Evolutionary conservation across 2,113 vertebrate genomes (phyloP), one percentile per base, ranked within the genome.

Genomic region (Nanorana parkeri): DNA sequence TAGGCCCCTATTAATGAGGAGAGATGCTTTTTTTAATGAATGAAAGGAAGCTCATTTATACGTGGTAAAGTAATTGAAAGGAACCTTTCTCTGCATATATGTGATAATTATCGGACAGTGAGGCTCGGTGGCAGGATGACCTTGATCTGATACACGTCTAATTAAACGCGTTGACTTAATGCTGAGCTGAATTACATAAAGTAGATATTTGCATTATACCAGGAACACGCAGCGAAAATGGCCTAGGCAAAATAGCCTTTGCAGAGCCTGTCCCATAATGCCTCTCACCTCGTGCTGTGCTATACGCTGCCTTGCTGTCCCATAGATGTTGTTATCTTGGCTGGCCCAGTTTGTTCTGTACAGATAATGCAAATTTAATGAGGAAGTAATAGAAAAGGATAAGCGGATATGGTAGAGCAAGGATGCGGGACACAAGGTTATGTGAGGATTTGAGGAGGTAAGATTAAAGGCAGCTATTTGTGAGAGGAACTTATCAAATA

Each of bases 11-110:
- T 68, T 80, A 80, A 80, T 80, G 55, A 58, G 32, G 32, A 60
- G 21, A 80, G 36, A 80, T 51, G 23, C 55, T 24, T 52, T 77
- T 65, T 67, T 79, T 68, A 68, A 68, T 68, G 77, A 68, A 79
- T 68, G 65, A 68, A 68, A 24, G 52, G 77, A 56, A 79, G 24
- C 51, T 41, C 29, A 67, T 67, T 68, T 58, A 24, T 47, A 68
- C 28, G 54, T 41, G 52, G n/a, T 32, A 36, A 79, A 58, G 65
- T 64, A 23, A 79, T 68, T 21, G 52, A 54, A 68, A 67, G 65
- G 54, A 56, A 68, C 28, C 65, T 68, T 73, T 58, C 28, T 60
- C 32, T 47, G 65, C 64, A 56, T 60, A 56, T 68, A 58, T 58
- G 11, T 66, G 24, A 79, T 79, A 47, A 79, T 58, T 55, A 56